These are phyloP conservation scores for Sisyra nigra DNA, from an alignment of 2,888 invertebrate species.

Conservation along the genomic window DNA sequence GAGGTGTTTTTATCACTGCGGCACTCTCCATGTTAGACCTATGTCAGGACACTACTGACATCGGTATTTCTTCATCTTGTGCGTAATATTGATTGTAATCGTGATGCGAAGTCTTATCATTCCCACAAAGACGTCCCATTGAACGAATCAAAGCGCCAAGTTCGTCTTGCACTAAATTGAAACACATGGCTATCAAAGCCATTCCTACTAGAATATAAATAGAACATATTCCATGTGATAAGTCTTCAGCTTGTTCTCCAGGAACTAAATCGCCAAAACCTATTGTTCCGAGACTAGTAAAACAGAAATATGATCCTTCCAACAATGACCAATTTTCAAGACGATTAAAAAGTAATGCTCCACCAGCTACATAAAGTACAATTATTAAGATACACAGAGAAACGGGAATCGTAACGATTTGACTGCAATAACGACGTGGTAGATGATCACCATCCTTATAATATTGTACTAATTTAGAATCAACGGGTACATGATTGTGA, in stretches of 20 bases:
- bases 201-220: slow-evolving; percentile 71
- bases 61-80: slow-evolving; percentile 27
- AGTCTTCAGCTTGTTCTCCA: slow-evolving; percentile 39
- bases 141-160: slow-evolving; percentile 37
- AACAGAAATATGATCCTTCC: slow-evolving; percentile 73
- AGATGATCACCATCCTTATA: slow-evolving; percentile 7
- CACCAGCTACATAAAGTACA: slow-evolving; percentile 72
- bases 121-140: slow-evolving; percentile 29
- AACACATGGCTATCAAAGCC: slow-evolving; percentile 76
- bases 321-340: slow-evolving; percentile 85
- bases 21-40: slow-evolving; percentile 28
- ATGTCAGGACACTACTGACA: slow-evolving; percentile 33
- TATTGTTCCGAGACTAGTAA: slow-evolving; percentile 64
- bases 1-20: slow-evolving; percentile 25
- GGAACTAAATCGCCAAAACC: slow-evolving; percentile 71
- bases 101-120: slow-evolving; percentile 7
- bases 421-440: slow-evolving; percentile 18
- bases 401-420: slow-evolving; percentile 65
- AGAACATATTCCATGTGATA: slow-evolving; percentile 62
- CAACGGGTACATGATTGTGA: slow-evolving; percentile 16
- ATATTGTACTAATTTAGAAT: slow-evolving; percentile 11
- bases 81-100: slow-evolving; percentile 3
- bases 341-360: slow-evolving; percentile 75
- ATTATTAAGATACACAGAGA: slow-evolving; percentile 73
- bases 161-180: slow-evolving; percentile 71